Conservation (phyloP, 35 echinoderm and acorn worm genomes). For the Apostichopus japonicus region DNA sequence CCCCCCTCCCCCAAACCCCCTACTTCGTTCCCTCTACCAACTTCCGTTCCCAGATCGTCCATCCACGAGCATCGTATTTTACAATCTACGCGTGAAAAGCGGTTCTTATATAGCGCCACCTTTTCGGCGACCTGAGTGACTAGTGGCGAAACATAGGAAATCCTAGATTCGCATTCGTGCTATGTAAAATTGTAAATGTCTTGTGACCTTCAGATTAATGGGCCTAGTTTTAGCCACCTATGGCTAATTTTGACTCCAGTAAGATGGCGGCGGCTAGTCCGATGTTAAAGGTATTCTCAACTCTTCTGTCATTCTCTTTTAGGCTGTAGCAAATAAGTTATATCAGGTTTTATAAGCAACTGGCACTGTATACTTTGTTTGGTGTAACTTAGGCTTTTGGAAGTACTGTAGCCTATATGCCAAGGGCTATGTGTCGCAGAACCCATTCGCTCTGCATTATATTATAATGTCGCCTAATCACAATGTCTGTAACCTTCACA, state of each 20-base stretch:
- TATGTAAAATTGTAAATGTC: not conserved
- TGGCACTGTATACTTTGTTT: not conserved
- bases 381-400: not conserved
- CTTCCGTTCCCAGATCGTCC: no score
- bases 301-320: not conserved
- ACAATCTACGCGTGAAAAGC: no score
- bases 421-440: not conserved
- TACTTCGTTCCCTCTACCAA: no score
- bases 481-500: no score
- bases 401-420: not conserved
- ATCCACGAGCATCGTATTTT: no score
- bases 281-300: conserved; percentile 56
- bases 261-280: conserved; percentile 67
- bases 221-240: not conserved
- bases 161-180: no score
- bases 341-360: not conserved
- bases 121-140: no score
- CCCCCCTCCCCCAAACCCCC: no score
- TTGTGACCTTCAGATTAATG: not conserved
- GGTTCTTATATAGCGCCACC: no score
- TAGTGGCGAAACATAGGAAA: no score
- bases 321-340: not conserved
- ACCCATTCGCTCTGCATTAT: not conserved
- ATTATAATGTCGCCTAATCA: no score
- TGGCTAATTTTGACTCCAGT: conserved; percentile 46